Conservation (phyloP, 2,113 vertebrate genomes). For the Pelvicachromis taeniatus region DNA sequence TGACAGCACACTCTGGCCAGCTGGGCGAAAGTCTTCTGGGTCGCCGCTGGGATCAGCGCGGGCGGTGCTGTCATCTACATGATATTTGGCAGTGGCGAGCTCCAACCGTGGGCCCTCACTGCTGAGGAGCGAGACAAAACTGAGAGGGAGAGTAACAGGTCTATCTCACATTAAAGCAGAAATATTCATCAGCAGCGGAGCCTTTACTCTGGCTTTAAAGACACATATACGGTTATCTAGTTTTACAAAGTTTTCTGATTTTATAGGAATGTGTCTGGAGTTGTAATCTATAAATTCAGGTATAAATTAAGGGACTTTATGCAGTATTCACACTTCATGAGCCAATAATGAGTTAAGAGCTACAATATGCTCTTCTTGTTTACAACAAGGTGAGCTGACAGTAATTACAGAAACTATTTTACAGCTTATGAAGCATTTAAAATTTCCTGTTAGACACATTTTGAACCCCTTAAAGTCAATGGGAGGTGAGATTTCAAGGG, state of each 20-base stretch:
- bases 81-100: conserved; percentile 61
- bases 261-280: not conserved
- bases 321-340: not conserved
- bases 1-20: conserved; percentile 65
- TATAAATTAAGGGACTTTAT: not conserved
- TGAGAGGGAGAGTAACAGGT: not conserved
- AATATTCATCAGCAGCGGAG: not conserved
- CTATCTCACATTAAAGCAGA: not conserved
- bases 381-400: not conserved
- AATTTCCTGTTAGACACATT: not conserved
- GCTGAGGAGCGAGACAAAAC: conserved; percentile 45
- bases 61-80: conserved; percentile 64
- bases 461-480: not conserved
- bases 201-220: not conserved
- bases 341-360: not conserved
- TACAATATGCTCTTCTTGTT: not conserved
- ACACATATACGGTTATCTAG: not conserved
- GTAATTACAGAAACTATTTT: not conserved
- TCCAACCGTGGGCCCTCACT: conserved; percentile 73
- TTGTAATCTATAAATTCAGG: not conserved
- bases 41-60: conserved; percentile 62
- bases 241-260: not conserved
- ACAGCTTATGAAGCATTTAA: not conserved
- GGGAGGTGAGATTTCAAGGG: not conserved
- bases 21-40: conserved; percentile 73